Evolutionary conservation across 2,113 vertebrate genomes (phyloP).

Genomic region (Strix aluco): DNA sequence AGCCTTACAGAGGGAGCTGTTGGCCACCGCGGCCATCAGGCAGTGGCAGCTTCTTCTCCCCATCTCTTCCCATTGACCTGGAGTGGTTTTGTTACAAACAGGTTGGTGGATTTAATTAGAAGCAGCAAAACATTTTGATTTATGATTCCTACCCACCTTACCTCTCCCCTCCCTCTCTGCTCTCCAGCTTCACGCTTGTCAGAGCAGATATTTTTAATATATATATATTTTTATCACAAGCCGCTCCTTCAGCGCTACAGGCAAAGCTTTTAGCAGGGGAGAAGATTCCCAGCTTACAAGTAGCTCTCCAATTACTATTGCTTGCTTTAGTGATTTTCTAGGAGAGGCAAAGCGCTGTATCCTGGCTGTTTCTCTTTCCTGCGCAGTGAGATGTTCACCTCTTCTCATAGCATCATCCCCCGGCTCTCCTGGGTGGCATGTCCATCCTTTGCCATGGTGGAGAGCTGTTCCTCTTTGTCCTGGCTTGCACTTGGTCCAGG

Average conservation of each 20-base stretch:
- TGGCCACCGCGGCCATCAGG: not conserved
- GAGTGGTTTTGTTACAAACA: slow-evolving; percentile 1
- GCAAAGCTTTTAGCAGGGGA: slow-evolving; percentile 40
- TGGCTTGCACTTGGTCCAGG: not conserved
- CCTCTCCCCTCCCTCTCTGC: slow-evolving; percentile 12
- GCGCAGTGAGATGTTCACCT: not conserved
- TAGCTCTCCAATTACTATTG: slow-evolving; percentile 1
- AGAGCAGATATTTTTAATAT: slow-evolving; percentile 55
- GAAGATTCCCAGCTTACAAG: not conserved
- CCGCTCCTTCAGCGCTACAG: not conserved
- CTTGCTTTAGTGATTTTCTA: slow-evolving; percentile 17
- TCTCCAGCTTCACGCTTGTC: slow-evolving; percentile 60
- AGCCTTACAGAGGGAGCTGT: not conserved
- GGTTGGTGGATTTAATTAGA: slow-evolving; percentile 47
- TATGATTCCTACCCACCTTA: slow-evolving; percentile 5
- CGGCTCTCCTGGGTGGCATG: not conserved
- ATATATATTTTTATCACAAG: slow-evolving; percentile 25
- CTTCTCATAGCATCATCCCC: not conserved
- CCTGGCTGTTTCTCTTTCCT: not conserved
- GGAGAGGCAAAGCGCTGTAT: not conserved
- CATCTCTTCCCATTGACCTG: not conserved
- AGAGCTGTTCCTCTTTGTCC: not conserved
- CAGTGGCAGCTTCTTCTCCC: rapidly evolving
- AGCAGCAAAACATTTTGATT: slow-evolving; percentile 52
- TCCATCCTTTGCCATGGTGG: not conserved